Evolutionary conservation across 2,797 vertebrate species (phyloP), one percentile per base, ranked within the genome.

Genomic region (Myotis daubentonii): DNA sequence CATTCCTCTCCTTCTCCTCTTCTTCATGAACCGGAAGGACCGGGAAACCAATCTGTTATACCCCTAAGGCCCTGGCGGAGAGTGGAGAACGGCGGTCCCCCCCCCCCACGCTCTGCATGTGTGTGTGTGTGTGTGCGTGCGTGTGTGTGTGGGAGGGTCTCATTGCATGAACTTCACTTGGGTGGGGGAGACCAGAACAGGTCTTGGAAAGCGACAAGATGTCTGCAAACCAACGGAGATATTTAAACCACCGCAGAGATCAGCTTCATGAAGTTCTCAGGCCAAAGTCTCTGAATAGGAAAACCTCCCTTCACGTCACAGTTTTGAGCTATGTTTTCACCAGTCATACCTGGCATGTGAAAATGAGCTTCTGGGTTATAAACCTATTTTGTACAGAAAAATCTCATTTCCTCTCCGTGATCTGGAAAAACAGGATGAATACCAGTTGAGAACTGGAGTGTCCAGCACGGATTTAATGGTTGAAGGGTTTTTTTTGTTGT

Each of bases 401-500:
- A 83, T 66, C 51, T 55, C 82, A 70, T 91, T 93, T 92, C 30
- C 30, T 83, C 71, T 79, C 55, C 62, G 30, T 13, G 57, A 78
- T n/a, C 44, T 41, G 16, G 78, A 74, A 89, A 95, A 57, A 23
- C 4, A 30, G 30, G 7, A 44, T 87, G 74, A 76, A 88, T 11
- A 60, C 8, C 30, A 33, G 22, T 38, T 93, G 57, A 51, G 82
- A 92, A 10, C 38, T n/a, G 33, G 11, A 49, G 17, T 15, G 72
- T 80, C 38, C n/a, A 66, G 5, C 8, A 41, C 3, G 41, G 22
- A 62, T 72, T 55, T 86, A 75, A 62, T 62, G 28, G 57, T 13
- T 28, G 11, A 60, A 60, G 57, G 57, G 57, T 5, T 57, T 23
- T 22, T 60, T 22, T 60, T 60, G 10, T 60, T 28, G 23, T 28